Evolutionary conservation across 2,888 invertebrate genomes (phyloP).

Genomic region (Lithophane ornitopus): DNA sequence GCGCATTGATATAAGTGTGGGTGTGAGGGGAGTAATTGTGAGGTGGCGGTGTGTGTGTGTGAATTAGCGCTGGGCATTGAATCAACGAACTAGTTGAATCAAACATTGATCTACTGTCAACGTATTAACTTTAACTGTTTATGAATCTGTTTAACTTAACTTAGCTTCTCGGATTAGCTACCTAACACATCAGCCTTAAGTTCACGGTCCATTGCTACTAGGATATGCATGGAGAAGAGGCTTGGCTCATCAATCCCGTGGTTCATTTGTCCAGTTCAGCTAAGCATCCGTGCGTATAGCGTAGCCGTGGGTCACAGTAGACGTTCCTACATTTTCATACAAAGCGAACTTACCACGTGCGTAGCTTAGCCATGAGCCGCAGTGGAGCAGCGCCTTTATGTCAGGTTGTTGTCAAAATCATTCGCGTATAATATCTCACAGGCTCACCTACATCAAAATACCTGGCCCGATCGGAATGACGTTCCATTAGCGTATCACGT

Average conservation of each 20-base stretch:
- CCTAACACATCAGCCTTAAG: too few species aligned
- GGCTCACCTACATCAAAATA: slow-evolving; percentile 72
- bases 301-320: background rate
- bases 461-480: slow-evolving; percentile 67
- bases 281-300: background rate
- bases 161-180: too few species aligned
- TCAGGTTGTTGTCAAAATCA: slow-evolving; percentile 67
- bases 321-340: background rate
- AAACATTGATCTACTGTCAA: too few species aligned
- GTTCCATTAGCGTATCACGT: slow-evolving; percentile 67
- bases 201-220: background rate
- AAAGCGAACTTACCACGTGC: background rate
- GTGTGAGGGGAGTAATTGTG: too few species aligned
- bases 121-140: too few species aligned
- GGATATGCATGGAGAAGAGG: too few species aligned
- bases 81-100: too few species aligned
- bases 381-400: background rate
- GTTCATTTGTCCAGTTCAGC: background rate
- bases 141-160: too few species aligned
- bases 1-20: too few species aligned
- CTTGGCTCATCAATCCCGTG: background rate
- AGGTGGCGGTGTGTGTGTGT: too few species aligned
- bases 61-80: too few species aligned
- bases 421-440: slow-evolving; percentile 73
- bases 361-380: background rate